Evolutionary conservation across 2,888 invertebrate genomes (phyloP).

Genomic region (Drosophila kambysellisi): DNA sequence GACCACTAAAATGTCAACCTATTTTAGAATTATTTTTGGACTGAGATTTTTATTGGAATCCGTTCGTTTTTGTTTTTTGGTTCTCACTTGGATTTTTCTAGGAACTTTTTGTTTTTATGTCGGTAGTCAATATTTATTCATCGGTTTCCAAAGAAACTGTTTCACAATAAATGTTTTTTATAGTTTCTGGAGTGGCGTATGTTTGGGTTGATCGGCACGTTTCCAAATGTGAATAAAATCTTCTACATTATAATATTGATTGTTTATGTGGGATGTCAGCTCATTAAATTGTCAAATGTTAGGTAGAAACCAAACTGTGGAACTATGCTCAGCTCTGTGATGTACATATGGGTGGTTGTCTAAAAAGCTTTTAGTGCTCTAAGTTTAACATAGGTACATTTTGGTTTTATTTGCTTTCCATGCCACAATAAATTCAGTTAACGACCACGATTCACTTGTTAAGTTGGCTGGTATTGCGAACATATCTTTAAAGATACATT

Average conservation of each 20-base stretch:
- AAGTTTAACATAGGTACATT: neutral
- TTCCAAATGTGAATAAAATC: conserved; percentile 36
- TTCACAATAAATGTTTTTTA: conserved; percentile 9
- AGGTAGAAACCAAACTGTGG: conserved; percentile 29
- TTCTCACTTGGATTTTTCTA: conserved; percentile 27
- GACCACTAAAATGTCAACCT: conserved; percentile 36
- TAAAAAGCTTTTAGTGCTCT: conserved; percentile 6
- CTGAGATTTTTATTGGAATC: conserved; percentile 17
- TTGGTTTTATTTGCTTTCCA: neutral
- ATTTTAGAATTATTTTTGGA: conserved; percentile 1
- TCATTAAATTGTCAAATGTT: conserved; percentile 47
- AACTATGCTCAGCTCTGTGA: neutral
- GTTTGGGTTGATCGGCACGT: conserved; percentile 29
- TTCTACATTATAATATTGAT: conserved; percentile 45
- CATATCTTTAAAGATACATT: neutral
- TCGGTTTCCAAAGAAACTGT: conserved; percentile 40
- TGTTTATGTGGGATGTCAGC: conserved; percentile 46
- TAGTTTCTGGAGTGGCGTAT: neutral
- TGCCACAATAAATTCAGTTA: neutral
- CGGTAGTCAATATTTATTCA: conserved; percentile 21
- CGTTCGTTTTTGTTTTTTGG: conserved; percentile 12
- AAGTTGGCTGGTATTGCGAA: neutral
- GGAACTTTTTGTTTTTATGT: conserved; percentile 18
- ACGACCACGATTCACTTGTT: neutral
- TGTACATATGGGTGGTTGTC: neutral